Conservation (phyloP, 2,113 vertebrate genomes). For the Zosterops pallidus region DNA sequence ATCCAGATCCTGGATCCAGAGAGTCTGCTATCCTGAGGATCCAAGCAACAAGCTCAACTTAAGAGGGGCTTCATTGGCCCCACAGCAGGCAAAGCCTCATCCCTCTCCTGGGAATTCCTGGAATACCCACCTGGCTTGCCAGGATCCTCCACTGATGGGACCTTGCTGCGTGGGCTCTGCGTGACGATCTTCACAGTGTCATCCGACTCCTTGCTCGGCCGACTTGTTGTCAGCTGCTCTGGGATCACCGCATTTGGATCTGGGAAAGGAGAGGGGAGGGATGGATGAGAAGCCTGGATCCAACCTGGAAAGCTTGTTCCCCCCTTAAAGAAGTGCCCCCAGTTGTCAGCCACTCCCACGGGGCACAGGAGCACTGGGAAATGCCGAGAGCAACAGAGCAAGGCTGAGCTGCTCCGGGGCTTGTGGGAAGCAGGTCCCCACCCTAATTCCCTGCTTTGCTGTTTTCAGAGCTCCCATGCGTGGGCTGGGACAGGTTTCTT, state of each 20-base stretch:
- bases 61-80: not conserved
- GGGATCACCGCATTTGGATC: too few species aligned
- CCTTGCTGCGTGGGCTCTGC: conserved; percentile 71
- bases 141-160: conserved; percentile 46
- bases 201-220: too few species aligned
- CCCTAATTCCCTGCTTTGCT: not conserved
- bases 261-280: too few species aligned
- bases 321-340: not conserved
- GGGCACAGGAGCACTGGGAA: not conserved
- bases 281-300: not conserved
- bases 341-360: not conserved
- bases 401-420: not conserved
- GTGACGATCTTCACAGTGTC: conserved; percentile 68
- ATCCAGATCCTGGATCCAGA: rapidly evolving
- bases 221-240: too few species aligned
- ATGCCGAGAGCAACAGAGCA: not conserved
- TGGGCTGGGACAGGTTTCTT: conserved; percentile 8
- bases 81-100: rapidly evolving
- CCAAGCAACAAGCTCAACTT: rapidly evolving
- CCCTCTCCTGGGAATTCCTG: not conserved
- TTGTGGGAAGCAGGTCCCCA: not conserved
- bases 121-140: conserved; percentile 73
- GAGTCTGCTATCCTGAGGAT: not conserved
- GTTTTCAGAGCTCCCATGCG: not conserved
- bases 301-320: not conserved